These are phyloP conservation scores for Galeruca laticollis DNA, from an alignment of 2,888 invertebrate species.

Conservation along the genomic window DNA sequence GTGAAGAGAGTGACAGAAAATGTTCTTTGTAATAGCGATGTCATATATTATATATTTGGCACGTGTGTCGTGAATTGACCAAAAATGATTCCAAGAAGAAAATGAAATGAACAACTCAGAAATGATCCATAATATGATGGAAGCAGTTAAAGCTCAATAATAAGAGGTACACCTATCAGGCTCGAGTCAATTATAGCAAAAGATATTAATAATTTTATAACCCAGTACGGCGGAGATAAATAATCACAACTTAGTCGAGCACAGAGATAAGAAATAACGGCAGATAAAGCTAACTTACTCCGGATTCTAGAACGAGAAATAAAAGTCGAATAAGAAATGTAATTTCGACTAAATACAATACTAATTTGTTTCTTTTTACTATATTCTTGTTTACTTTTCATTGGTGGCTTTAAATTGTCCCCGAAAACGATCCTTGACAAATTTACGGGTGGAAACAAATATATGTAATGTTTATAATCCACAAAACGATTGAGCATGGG, in stretches of 20 bases:
- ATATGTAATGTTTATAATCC: too few species aligned
- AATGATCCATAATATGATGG: slow-evolving; percentile 48
- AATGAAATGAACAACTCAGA: slow-evolving; percentile 43
- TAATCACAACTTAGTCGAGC: slow-evolving; percentile 60
- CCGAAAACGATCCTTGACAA: too few species aligned
- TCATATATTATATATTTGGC: slow-evolving; percentile 20
- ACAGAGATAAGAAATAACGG: slow-evolving; percentile 49
- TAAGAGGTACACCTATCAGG: slow-evolving; percentile 63
- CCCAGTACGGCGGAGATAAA: slow-evolving; percentile 63
- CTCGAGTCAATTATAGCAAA: slow-evolving; percentile 62
- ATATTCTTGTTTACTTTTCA: too few species aligned
- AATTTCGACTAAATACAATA: background rate
- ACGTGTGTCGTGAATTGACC: slow-evolving; percentile 34
- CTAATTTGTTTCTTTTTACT: too few species aligned
- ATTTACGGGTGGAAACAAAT: too few species aligned
- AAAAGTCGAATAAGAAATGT: background rate
- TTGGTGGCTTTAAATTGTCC: too few species aligned
- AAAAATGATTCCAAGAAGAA: slow-evolving; percentile 35
- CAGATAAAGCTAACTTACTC: slow-evolving; percentile 44
- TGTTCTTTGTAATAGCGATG: slow-evolving; percentile 16
- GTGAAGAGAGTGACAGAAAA: slow-evolving; percentile 11
- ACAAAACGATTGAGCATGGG: too few species aligned
- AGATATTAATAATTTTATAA: slow-evolving; percentile 67
- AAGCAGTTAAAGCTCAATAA: slow-evolving; percentile 61
- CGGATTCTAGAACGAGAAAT: slow-evolving; percentile 40